A percentile compares a stretch with the other conserved stretches of the same genome.
These are phyloP conservation scores for Aspidoscelis tigris DNA, from an alignment of 2,113 vertebrate species.

Conservation along the genomic window DNA sequence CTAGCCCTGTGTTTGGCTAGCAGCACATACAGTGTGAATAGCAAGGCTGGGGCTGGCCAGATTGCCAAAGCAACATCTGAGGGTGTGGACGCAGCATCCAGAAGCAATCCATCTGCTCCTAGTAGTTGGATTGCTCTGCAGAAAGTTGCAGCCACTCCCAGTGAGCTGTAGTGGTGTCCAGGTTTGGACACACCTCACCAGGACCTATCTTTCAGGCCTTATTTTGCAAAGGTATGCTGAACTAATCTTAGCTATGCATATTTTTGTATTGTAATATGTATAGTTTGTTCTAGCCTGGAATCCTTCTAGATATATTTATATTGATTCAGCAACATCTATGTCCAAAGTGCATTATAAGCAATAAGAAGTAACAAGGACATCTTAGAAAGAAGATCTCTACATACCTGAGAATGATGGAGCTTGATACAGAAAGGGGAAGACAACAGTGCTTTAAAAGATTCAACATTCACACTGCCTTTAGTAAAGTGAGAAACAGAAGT, in stretches of 20 bases:
- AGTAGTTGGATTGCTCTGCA: too few species aligned
- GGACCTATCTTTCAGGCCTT: neutral
- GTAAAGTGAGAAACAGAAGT: neutral
- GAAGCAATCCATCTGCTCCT: too few species aligned
- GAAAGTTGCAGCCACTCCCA: too few species aligned
- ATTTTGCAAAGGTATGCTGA: neutral
- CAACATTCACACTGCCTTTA: neutral
- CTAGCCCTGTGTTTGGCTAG: too few species aligned
- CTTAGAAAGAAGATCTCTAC: neutral
- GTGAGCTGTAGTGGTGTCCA: too few species aligned
- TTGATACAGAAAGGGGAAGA: neutral
- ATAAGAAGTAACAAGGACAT: neutral
- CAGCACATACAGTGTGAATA: too few species aligned
- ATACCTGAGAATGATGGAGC: neutral
- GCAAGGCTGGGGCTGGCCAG: too few species aligned
- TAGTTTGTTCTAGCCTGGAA: neutral
- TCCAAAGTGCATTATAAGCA: neutral
- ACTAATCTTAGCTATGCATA: neutral
- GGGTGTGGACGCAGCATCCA: too few species aligned
- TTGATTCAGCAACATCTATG: neutral
- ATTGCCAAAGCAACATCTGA: too few species aligned
- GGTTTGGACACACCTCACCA: too few species aligned
- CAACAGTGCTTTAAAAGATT: neutral
- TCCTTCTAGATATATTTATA: too few species aligned
- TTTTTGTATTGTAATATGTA: neutral